phyloP scores from a whole-genome alignment of 1,140 invertebrate genomes.

The Zaprionus nigranus region DNA sequence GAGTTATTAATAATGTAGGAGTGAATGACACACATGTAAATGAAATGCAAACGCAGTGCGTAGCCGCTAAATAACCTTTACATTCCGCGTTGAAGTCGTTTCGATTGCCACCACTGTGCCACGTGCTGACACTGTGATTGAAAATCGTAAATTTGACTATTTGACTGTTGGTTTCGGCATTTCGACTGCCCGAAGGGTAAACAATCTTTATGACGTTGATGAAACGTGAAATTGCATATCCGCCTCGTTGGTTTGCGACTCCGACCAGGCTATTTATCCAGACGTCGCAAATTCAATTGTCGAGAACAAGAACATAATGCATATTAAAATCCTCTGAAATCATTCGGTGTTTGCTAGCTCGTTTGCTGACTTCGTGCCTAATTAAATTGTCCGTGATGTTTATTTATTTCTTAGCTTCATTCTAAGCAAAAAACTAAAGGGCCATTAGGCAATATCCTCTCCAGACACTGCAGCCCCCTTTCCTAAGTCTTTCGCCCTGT shows the following conservation, averaged over 20 bases:
- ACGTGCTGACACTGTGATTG: conserved; percentile 11
- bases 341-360: neutral
- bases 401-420: conserved; percentile 11
- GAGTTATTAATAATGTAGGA: conserved; percentile 20
- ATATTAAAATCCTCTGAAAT: neutral
- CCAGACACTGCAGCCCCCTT: neutral
- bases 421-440: conserved; percentile 2
- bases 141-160: neutral
- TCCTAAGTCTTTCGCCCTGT: neutral
- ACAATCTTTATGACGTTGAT: conserved; percentile 46
- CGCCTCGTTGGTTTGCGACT: conserved; percentile 22
- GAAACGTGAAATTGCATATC: conserved; percentile 58
- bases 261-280: conserved; percentile 41
- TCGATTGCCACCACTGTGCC: neutral
- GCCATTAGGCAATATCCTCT: conserved; percentile 4
- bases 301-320: neutral
- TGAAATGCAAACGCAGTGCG: neutral
- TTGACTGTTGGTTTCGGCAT: conserved; percentile 4
- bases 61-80: neutral
- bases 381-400: conserved; percentile 20
- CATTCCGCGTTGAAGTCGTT: neutral
- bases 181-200: conserved; percentile 1
- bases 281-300: conserved; percentile 37
- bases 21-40: neutral
- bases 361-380: neutral